Evolutionary conservation across 2,113 vertebrate species (phyloP).

Genomic region (Dryoscopus gambensis): DNA sequence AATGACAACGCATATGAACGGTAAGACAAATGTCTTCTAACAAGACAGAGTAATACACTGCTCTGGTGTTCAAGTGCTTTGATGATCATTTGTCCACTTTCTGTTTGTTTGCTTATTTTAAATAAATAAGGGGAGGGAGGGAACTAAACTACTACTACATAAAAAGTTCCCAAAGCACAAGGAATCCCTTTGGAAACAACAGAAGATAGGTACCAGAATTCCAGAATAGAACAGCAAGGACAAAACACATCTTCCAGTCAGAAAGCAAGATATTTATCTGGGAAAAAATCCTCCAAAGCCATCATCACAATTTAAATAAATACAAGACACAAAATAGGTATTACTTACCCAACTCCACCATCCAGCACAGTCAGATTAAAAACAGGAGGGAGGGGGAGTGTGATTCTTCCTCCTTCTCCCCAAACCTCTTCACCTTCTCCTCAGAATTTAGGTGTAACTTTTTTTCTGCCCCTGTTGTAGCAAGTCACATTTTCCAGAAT

Average conservation of each 20-base stretch:
- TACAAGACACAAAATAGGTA: not conserved
- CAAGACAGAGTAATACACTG: not conserved
- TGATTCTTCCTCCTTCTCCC: not conserved
- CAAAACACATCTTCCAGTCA: not conserved
- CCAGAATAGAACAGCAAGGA: not conserved
- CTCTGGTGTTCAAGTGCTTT: not conserved
- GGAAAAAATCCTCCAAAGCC: not conserved
- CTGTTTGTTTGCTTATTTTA: not conserved
- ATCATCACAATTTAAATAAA: not conserved
- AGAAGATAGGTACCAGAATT: not conserved
- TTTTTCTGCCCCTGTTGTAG: not conserved
- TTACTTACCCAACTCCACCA: not conserved
- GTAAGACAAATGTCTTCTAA: not conserved
- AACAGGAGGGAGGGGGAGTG: not conserved
- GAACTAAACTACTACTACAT: not conserved
- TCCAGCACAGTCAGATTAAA: not conserved
- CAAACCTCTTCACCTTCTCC: not conserved
- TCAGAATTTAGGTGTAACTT: not conserved
- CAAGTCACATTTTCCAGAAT: not conserved
- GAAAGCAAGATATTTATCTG: not conserved
- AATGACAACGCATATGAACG: not conserved
- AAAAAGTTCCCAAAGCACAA: not conserved
- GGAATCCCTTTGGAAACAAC: not conserved
- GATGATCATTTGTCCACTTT: not conserved
- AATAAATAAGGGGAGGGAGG: not conserved